Conservation (phyloP, 2,113 vertebrate species). For the Passer domesticus region DNA sequence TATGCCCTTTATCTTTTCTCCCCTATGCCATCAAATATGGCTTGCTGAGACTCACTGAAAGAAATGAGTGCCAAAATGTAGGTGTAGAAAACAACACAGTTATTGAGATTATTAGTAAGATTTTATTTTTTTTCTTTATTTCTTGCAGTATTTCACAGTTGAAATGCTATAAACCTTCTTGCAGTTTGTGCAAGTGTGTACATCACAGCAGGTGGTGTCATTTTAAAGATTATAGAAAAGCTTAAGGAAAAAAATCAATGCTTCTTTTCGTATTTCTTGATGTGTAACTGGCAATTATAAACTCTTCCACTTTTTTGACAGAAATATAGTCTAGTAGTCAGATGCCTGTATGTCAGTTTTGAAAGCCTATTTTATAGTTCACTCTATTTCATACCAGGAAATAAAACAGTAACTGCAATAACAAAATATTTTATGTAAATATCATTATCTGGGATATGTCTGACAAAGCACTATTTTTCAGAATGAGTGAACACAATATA, state of each 20-base stretch:
- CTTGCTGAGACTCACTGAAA: neutral
- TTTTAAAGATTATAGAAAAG: neutral
- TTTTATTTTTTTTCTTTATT: neutral
- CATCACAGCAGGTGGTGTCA: neutral
- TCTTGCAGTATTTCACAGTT: neutral
- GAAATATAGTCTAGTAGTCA: neutral
- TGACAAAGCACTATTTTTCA: neutral
- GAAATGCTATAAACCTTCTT: neutral
- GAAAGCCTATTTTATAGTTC: neutral
- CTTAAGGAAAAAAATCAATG: neutral
- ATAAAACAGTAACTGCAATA: neutral
- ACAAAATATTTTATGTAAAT: neutral
- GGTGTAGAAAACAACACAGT: neutral
- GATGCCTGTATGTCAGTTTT: neutral
- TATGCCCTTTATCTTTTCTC: neutral
- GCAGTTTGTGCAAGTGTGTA: neutral
- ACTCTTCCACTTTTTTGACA: neutral
- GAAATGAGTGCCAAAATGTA: neutral
- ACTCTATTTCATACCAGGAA: neutral
- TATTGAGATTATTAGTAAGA: neutral
- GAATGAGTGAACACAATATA: neutral
- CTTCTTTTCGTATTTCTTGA: neutral
- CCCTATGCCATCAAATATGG: neutral
- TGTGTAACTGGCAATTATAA: neutral
- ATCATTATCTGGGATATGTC: neutral